These are phyloP conservation scores for Pseudolycoriella hygida DNA, from an alignment of 2,888 invertebrate species.

Conservation along the genomic window DNA sequence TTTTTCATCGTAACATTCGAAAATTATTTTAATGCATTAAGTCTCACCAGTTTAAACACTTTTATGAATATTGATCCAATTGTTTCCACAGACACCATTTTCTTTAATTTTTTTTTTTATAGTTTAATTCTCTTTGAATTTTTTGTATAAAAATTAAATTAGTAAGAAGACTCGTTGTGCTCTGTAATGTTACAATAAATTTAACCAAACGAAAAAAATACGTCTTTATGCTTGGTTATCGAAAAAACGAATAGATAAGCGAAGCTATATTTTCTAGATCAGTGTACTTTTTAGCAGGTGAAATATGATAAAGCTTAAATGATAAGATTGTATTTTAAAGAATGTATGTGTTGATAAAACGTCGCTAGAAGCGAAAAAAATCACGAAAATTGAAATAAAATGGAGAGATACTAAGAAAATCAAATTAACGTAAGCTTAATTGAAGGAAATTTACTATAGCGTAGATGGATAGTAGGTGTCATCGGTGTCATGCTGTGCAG, in stretches of 20 bases:
- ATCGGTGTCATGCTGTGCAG: too few species aligned
- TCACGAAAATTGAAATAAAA: too few species aligned
- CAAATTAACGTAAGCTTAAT: too few species aligned
- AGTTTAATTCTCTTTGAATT: background rate
- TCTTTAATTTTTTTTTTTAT: constrained; percentile 16
- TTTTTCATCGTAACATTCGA: background rate
- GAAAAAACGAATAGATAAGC: background rate
- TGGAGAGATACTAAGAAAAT: too few species aligned
- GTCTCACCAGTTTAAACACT: constrained; percentile 63
- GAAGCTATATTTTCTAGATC: too few species aligned
- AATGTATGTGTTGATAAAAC: too few species aligned
- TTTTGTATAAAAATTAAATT: background rate
- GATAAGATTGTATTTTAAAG: too few species aligned
- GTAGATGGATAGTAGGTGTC: too few species aligned
- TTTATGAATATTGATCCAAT: constrained; percentile 68
- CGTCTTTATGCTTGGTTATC: background rate
- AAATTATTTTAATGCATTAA: constrained; percentile 3
- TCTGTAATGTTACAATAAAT: background rate
- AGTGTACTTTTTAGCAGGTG: too few species aligned
- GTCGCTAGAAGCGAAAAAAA: too few species aligned
- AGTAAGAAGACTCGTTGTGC: background rate
- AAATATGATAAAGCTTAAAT: too few species aligned
- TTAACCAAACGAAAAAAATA: background rate
- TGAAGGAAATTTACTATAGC: too few species aligned
- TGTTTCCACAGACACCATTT: constrained; percentile 66